These are phyloP conservation scores for Euura saliciscinereae DNA, from an alignment of 1,140 invertebrate species.

Conservation along the genomic window DNA sequence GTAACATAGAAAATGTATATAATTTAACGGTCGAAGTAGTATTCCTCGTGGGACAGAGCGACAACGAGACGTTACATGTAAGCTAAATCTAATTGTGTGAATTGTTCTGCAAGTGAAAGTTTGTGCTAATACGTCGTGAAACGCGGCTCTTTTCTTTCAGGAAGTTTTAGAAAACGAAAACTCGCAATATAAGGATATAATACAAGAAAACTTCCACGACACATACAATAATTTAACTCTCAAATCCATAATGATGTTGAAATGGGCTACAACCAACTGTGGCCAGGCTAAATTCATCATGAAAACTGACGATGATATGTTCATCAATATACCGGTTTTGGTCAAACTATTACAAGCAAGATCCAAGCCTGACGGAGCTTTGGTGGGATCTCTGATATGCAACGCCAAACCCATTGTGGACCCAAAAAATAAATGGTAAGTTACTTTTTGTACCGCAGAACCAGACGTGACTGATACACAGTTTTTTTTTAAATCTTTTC, in stretches of 20 bases:
- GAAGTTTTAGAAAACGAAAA: slow-evolving; percentile 65
- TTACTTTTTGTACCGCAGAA: slow-evolving; percentile 1
- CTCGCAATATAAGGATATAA: slow-evolving; percentile 77
- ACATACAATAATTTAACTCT: slow-evolving; percentile 92
- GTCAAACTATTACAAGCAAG: slow-evolving; percentile 50
- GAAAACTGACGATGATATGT: slow-evolving; percentile 88
- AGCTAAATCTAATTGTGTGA: slow-evolving; percentile 19
- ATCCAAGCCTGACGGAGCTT: slow-evolving; percentile 54
- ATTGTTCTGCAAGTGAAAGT: neutral
- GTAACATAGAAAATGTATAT: slow-evolving; percentile 59
- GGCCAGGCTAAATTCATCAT: slow-evolving; percentile 71
- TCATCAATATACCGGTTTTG: slow-evolving; percentile 72
- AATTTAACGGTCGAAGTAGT: slow-evolving; percentile 56
- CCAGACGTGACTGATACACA: too few species aligned
- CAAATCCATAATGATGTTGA: slow-evolving; percentile 86
- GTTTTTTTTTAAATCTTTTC: too few species aligned
- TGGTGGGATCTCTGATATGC: slow-evolving; percentile 78
- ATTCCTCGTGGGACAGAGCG: slow-evolving; percentile 65
- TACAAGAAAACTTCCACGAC: slow-evolving; percentile 89
- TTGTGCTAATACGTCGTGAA: slow-evolving; percentile 18
- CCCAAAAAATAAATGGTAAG: slow-evolving; percentile 78
- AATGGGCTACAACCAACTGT: slow-evolving; percentile 77
- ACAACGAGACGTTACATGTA: slow-evolving; percentile 64
- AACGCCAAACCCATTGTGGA: slow-evolving; percentile 74
- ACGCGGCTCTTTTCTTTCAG: slow-evolving; percentile 48